Evolutionary conservation across 2,888 invertebrate species (phyloP).

Genomic region (Scaptodrosophila latifasciaeformis): DNA sequence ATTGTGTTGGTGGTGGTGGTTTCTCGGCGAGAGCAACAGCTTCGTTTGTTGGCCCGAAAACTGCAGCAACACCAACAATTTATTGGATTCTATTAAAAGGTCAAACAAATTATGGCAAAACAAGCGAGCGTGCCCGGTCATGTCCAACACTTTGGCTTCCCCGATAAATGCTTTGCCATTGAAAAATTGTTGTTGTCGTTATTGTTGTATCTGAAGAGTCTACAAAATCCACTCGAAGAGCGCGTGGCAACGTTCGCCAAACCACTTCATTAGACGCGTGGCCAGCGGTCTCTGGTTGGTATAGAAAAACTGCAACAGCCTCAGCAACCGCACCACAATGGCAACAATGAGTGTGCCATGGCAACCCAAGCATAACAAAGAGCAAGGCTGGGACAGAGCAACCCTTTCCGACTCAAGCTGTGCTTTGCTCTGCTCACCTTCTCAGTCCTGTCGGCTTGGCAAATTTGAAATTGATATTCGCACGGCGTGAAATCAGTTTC

Average conservation of each 20-base stretch:
- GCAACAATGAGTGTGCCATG: background rate
- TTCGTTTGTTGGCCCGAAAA: too few relatives aligned
- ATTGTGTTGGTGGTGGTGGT: too few relatives aligned
- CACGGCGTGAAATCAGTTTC: constrained; percentile 63
- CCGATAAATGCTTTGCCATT: background rate
- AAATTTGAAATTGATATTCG: constrained; percentile 73
- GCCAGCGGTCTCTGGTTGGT: constrained; percentile 10
- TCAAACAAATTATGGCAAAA: constrained; percentile 66
- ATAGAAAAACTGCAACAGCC: background rate
- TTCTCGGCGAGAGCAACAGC: too few relatives aligned
- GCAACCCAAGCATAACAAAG: background rate
- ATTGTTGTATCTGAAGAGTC: constrained; percentile 25
- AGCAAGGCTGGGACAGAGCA: background rate
- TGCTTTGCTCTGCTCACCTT: constrained; percentile 26
- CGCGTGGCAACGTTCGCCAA: constrained; percentile 28
- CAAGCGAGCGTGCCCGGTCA: constrained; percentile 18
- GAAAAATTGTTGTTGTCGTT: constrained; percentile 4
- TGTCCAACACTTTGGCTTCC: too few relatives aligned
- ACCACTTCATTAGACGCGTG: constrained; percentile 71
- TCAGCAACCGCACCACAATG: background rate
- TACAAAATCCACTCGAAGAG: constrained; percentile 9
- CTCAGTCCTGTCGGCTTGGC: constrained; percentile 35
- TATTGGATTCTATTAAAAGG: constrained; percentile 64
- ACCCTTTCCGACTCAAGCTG: constrained; percentile 38
- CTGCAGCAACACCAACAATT: constrained; percentile 28